phyloP scores from a whole-genome alignment of 92 coral and sea anemone genomes.

The Nematostella vectensis region DNA sequence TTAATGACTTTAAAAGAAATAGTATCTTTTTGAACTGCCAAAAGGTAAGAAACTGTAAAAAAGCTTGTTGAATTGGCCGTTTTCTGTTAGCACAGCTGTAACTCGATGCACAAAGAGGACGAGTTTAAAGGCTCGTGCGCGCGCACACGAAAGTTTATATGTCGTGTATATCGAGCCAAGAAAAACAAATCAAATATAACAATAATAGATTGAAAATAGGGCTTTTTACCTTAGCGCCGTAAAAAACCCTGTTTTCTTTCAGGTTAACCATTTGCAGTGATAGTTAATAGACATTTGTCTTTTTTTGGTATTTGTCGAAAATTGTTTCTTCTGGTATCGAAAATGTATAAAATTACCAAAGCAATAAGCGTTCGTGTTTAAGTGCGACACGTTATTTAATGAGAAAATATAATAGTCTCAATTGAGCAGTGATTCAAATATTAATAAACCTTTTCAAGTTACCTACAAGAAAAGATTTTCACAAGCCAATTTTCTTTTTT shows the following conservation, averaged over 20 bases:
- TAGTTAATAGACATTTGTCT: no score
- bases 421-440: no score
- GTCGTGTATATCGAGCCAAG: neutral
- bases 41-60: neutral
- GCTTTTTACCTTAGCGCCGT: neutral
- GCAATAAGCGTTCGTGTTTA: no score
- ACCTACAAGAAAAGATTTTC: no score
- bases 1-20: neutral
- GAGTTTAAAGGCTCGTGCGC: neutral
- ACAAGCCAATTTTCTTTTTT: no score
- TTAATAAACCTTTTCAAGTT: no score
- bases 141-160: neutral
- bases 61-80: neutral
- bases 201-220: neutral
- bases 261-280: no score
- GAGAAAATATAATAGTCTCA: no score
- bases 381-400: no score
- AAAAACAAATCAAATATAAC: neutral
- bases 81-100: constrained; percentile 28
- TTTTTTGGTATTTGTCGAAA: no score
- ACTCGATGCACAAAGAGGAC: constrained; percentile 15
- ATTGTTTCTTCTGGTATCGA: no score
- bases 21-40: neutral
- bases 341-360: no score
- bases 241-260: neutral